A percentile compares a stretch with the other conserved stretches of the same genome.
Conservation (phyloP, 1,140 invertebrate species). For the Zaprionus capensis region DNA sequence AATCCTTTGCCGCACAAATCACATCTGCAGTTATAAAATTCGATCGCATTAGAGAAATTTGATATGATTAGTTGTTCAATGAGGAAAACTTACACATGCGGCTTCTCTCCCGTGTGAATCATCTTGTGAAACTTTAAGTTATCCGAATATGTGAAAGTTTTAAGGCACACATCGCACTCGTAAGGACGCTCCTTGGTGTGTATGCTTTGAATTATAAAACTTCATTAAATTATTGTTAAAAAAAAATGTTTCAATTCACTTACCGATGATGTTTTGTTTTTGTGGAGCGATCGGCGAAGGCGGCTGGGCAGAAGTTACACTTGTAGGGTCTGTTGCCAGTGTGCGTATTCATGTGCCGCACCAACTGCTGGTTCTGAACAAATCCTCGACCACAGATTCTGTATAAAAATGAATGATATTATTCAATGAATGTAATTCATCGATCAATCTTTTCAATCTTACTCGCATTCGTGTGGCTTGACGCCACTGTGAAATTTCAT, state of each 20-base stretch:
- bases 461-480: slow-evolving; percentile 82
- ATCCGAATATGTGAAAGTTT: slow-evolving; percentile 89
- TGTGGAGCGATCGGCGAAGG: slow-evolving; percentile 88
- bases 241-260: slow-evolving; percentile 11
- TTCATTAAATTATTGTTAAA: background rate
- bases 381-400: slow-evolving; percentile 80
- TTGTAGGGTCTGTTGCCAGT: slow-evolving; percentile 87
- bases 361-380: slow-evolving; percentile 75
- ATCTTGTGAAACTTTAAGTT: slow-evolving; percentile 87
- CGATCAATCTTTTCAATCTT: slow-evolving; percentile 24
- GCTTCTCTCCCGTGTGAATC: slow-evolving; percentile 74
- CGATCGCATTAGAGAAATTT: background rate
- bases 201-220: slow-evolving; percentile 42
- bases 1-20: slow-evolving; percentile 74
- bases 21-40: slow-evolving; percentile 38
- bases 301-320: slow-evolving; percentile 88
- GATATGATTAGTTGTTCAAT: background rate
- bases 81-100: slow-evolving; percentile 57
- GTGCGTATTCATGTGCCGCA: slow-evolving; percentile 81
- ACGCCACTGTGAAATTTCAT: slow-evolving; percentile 78
- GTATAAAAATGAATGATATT: background rate
- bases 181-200: slow-evolving; percentile 92
- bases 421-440: background rate
- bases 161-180: slow-evolving; percentile 88
- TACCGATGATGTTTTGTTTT: slow-evolving; percentile 86